These are phyloP conservation scores for Branchellion lobata DNA, from an alignment of 2,888 invertebrate genomes.

Conservation along the genomic window DNA sequence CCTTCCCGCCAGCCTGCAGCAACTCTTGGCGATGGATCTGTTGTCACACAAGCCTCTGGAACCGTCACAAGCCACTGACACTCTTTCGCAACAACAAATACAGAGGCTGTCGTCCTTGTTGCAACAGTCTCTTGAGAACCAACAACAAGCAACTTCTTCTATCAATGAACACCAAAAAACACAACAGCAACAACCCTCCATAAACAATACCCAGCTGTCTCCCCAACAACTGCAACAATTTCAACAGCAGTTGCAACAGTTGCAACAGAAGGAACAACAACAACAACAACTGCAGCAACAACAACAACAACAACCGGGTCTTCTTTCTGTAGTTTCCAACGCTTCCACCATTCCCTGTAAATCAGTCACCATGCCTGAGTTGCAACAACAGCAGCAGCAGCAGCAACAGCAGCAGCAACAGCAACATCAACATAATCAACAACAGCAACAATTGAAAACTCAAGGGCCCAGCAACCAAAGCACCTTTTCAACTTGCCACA, in stretches of 20 bases:
- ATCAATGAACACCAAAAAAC: no score
- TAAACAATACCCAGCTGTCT: not conserved
- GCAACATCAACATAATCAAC: not conserved
- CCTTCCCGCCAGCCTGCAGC: not conserved
- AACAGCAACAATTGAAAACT: slow-evolving; percentile 2
- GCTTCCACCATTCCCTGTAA: not conserved
- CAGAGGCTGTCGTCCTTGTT: not conserved
- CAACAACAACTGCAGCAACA: slow-evolving; percentile 10
- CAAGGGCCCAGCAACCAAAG: not conserved
- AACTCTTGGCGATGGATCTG: not conserved
- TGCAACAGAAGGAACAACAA: slow-evolving; percentile 25
- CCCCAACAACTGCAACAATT: slow-evolving; percentile 27
- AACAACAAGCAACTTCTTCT: not conserved
- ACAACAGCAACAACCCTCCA: not conserved
- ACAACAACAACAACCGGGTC: not conserved
- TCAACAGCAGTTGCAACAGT: slow-evolving; percentile 16
- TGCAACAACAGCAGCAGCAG: slow-evolving; percentile 7
- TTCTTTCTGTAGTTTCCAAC: not conserved
- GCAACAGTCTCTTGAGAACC: not conserved
- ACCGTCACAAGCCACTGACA: not conserved
- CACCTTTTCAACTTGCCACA: not conserved
- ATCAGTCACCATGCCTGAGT: slow-evolving; percentile 36
- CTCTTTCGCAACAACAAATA: slow-evolving; percentile 26
- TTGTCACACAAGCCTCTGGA: not conserved
- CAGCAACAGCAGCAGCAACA: slow-evolving; percentile 9